These are phyloP conservation scores for Drosophila anomelani DNA, from an alignment of 2,888 invertebrate species.

Conservation along the genomic window DNA sequence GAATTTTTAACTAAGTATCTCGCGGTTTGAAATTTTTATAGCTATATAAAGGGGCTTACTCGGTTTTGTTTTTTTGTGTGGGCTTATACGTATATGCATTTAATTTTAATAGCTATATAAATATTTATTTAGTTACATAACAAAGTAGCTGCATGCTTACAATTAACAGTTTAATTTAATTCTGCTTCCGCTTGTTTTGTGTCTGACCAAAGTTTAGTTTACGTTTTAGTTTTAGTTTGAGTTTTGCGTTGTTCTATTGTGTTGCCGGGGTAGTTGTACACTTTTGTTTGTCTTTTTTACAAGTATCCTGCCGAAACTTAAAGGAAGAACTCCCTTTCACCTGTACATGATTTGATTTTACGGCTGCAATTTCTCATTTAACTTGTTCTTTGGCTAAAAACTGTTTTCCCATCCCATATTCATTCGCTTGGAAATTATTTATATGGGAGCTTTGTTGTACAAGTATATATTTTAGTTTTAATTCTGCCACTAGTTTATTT, in stretches of 20 bases:
- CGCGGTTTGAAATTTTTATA: conserved; percentile 38
- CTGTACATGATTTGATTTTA: conserved; percentile 32
- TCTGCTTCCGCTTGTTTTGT: conserved; percentile 13
- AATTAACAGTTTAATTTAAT: conserved; percentile 43
- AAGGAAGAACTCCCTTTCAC: conserved; percentile 22
- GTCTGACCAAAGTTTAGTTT: conserved; percentile 27
- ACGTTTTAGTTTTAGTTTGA: conserved; percentile 25
- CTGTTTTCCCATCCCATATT: conserved; percentile 10
- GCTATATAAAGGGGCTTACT: conserved; percentile 50
- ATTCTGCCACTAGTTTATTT: conserved; percentile 65
- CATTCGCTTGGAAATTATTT: conserved; percentile 23
- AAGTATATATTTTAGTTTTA: conserved; percentile 25
- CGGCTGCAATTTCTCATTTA: conserved; percentile 6
- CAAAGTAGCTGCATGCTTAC: conserved; percentile 63
- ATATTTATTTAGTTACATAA: conserved; percentile 76
- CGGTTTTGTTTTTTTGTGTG: conserved; percentile 33
- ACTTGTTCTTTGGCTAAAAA: conserved; percentile 32
- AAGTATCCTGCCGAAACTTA: conserved; percentile 12
- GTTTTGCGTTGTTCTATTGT: conserved; percentile 43
- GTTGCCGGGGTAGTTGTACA: conserved; percentile 28
- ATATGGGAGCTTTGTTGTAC: conserved; percentile 32
- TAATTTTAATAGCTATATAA: conserved; percentile 67
- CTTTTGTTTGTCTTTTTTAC: conserved; percentile 11
- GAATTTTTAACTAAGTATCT: conserved; percentile 69
- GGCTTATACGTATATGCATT: conserved; percentile 38